phyloP scores from a whole-genome alignment of 2,888 invertebrate genomes.

The Aleiodes testaceus region DNA sequence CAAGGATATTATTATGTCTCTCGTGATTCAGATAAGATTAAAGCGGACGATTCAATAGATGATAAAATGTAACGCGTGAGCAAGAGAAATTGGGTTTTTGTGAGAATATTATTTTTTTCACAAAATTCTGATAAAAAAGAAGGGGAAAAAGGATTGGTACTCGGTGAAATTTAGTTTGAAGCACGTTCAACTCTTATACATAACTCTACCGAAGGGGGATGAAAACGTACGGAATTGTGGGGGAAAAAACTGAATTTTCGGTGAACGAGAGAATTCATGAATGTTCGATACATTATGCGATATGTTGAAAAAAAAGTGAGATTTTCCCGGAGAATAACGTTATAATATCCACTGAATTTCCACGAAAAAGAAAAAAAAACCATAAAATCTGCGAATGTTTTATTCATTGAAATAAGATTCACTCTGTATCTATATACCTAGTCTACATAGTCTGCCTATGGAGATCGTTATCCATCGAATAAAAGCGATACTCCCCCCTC shows the following conservation, averaged over 20 bases:
- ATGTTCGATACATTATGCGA: slow-evolving; percentile 36
- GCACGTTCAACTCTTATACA: slow-evolving; percentile 14
- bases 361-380: not conserved
- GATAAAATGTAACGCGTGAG: slow-evolving; percentile 39
- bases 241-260: slow-evolving; percentile 34
- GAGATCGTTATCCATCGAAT: slow-evolving; percentile 56
- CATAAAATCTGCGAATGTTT: slow-evolving; percentile 39
- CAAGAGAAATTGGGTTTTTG: slow-evolving; percentile 7
- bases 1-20: slow-evolving; percentile 42
- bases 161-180: slow-evolving; percentile 24
- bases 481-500: slow-evolving; percentile 10
- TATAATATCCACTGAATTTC: slow-evolving; percentile 27
- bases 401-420: slow-evolving; percentile 38
- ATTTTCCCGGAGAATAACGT: slow-evolving; percentile 12
- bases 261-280: slow-evolving; percentile 24
- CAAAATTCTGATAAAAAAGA: slow-evolving; percentile 14
- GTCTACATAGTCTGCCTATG: slow-evolving; percentile 13
- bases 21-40: slow-evolving; percentile 41
- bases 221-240: not conserved
- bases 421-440: not conserved
- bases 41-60: slow-evolving; percentile 42
- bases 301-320: slow-evolving; percentile 19
- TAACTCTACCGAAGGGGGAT: not conserved
- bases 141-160: not conserved
- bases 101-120: slow-evolving; percentile 13